Evolutionary conservation across 1,140 invertebrate genomes (phyloP).

Genomic region (Cephus cinctus): DNA sequence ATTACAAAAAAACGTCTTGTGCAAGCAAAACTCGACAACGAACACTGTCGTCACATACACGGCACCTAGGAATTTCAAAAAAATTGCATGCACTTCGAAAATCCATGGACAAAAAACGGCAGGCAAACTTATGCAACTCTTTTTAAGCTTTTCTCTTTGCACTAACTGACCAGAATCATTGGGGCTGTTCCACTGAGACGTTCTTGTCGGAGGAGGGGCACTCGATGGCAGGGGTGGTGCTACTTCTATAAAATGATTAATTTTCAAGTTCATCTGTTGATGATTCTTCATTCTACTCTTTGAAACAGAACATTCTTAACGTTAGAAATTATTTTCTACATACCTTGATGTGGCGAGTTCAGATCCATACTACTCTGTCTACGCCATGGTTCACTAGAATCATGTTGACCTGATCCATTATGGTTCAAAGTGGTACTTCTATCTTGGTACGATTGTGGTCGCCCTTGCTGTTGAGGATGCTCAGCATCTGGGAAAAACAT

Average conservation of each 20-base stretch:
- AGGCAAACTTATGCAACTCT: neutral
- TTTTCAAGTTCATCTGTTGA: constrained; percentile 14
- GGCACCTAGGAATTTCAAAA: too few relatives aligned
- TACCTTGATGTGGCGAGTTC: constrained; percentile 45
- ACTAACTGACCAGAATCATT: constrained; percentile 49
- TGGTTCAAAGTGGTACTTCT: constrained; percentile 42
- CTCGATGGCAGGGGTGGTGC: constrained; percentile 52
- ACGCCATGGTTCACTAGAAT: constrained; percentile 42
- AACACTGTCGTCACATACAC: too few relatives aligned
- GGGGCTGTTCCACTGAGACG: constrained; percentile 44
- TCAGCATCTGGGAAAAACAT: constrained; percentile 48
- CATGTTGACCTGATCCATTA: constrained; percentile 50
- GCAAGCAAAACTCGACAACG: too few relatives aligned
- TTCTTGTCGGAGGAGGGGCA: constrained; percentile 48
- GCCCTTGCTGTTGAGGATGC: constrained; percentile 32
- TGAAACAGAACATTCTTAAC: neutral
- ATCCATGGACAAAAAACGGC: neutral
- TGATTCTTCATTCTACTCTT: neutral
- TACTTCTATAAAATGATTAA: constrained; percentile 48
- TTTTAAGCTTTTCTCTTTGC: constrained; percentile 13
- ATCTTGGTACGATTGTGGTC: constrained; percentile 45
- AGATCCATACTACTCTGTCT: constrained; percentile 41
- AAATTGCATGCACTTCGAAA: neutral
- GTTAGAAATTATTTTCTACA: neutral
- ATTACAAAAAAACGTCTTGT: too few relatives aligned